A percentile compares a stretch with the other conserved stretches of the same genome.
Conservation (phyloP, 2,113 vertebrate genomes). For the Pongo abelii region DNA sequence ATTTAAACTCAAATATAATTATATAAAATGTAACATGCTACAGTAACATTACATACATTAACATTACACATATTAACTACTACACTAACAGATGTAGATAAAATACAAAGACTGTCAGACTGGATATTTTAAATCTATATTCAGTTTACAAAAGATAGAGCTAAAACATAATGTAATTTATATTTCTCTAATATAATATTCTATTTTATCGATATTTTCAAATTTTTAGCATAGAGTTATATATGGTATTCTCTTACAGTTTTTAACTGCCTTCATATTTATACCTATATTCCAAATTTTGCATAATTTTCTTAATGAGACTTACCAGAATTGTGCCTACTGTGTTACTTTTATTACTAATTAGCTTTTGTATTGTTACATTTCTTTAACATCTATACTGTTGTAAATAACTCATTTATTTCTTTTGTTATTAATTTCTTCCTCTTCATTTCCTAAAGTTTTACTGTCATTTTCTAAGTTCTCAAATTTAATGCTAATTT, state of each 20-base stretch:
- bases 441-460: background rate
- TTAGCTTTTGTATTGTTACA: background rate
- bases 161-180: background rate
- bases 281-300: background rate
- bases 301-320: background rate
- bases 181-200: background rate
- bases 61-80: too few species aligned
- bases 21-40: background rate
- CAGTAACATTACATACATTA: too few species aligned
- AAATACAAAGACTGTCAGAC: background rate
- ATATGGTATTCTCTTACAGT: background rate
- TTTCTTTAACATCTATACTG: background rate
- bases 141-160: background rate
- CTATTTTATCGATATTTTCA: background rate
- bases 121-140: background rate
- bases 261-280: background rate
- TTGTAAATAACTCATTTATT: background rate
- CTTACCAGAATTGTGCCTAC: background rate
- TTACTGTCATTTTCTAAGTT: background rate
- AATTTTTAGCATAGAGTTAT: background rate
- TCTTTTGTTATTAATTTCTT: background rate
- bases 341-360: background rate
- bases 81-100: background rate
- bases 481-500: background rate
- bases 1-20: background rate